Conservation (phyloP, 92 coral and sea anemone species). For the Meandrina meandrites region DNA sequence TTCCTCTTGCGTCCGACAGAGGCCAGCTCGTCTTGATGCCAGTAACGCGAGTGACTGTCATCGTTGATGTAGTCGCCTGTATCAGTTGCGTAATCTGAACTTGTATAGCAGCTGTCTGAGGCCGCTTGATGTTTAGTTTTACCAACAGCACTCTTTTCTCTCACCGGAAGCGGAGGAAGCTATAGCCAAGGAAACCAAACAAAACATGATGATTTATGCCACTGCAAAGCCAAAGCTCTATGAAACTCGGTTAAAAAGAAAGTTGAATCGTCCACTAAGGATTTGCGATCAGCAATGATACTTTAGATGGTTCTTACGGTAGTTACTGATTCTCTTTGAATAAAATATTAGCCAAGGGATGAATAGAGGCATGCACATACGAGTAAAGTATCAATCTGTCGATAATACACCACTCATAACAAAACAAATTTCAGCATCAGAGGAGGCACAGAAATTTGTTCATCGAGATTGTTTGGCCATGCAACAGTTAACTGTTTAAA, state of each 20-base stretch:
- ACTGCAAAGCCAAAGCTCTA: not conserved
- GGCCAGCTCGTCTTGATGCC: constrained; percentile 38
- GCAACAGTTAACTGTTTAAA: too few relatives aligned
- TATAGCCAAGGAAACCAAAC: constrained; percentile 13
- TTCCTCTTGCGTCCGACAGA: constrained; percentile 46
- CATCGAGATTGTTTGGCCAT: too few relatives aligned
- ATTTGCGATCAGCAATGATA: too few relatives aligned
- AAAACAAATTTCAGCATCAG: too few relatives aligned
- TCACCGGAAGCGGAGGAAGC: constrained; percentile 64
- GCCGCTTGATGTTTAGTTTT: constrained; percentile 32
- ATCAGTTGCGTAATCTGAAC: constrained; percentile 35
- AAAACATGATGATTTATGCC: not conserved
- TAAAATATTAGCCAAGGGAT: too few relatives aligned
- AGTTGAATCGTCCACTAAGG: not conserved
- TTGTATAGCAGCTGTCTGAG: constrained; percentile 24
- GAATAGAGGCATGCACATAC: too few relatives aligned
- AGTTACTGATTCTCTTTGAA: too few relatives aligned
- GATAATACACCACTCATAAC: too few relatives aligned
- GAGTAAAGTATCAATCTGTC: too few relatives aligned
- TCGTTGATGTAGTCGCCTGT: constrained; percentile 26
- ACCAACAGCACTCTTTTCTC: constrained; percentile 39
- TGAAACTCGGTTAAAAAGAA: not conserved
- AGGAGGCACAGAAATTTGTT: too few relatives aligned
- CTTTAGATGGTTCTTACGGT: too few relatives aligned
- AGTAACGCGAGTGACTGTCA: constrained; percentile 54